Conservation (phyloP, 1,140 invertebrate species). For the Andrena cerasifolii region DNA sequence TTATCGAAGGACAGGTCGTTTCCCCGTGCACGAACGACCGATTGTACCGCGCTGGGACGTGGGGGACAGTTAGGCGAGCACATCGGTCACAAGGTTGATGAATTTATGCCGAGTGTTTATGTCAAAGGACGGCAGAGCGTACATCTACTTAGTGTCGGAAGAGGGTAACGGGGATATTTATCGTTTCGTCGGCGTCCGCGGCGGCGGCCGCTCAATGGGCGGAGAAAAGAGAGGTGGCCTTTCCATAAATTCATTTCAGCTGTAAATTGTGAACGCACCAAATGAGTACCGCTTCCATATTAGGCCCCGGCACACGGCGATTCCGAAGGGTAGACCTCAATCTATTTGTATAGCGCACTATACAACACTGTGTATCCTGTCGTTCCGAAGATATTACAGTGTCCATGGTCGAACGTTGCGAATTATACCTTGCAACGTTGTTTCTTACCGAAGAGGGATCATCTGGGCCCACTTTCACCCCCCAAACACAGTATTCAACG, state of each 20-base stretch:
- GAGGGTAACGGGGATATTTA: slow-evolving; percentile 76
- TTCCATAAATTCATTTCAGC: slow-evolving; percentile 79
- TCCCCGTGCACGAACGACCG: background rate
- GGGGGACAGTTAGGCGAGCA: slow-evolving; percentile 25
- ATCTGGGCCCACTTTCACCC: too few relatives aligned
- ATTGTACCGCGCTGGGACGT: slow-evolving; percentile 31
- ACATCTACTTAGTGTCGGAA: slow-evolving; percentile 77
- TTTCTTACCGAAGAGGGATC: too few relatives aligned
- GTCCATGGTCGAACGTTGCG: slow-evolving; percentile 6
- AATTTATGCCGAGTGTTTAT: slow-evolving; percentile 78
- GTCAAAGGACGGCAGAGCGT: slow-evolving; percentile 73
- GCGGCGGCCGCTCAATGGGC: slow-evolving; percentile 28
- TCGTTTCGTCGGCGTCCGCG: slow-evolving; percentile 74
- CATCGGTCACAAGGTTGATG: slow-evolving; percentile 64
- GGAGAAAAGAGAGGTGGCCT: slow-evolving; percentile 52
- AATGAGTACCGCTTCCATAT: slow-evolving; percentile 75
- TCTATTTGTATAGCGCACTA: slow-evolving; percentile 48
- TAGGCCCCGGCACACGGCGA: slow-evolving; percentile 58
- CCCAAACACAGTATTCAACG: too few relatives aligned
- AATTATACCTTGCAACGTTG: slow-evolving; percentile 17
- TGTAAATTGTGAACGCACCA: slow-evolving; percentile 75
- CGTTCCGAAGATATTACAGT: slow-evolving; percentile 33
- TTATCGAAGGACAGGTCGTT: slow-evolving; percentile 30
- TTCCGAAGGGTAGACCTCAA: slow-evolving; percentile 42
- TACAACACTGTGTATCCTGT: slow-evolving; percentile 7